These are phyloP conservation scores for Nipponacmea schrenckii DNA, from an alignment of 2,888 invertebrate species.

Conservation along the genomic window DNA sequence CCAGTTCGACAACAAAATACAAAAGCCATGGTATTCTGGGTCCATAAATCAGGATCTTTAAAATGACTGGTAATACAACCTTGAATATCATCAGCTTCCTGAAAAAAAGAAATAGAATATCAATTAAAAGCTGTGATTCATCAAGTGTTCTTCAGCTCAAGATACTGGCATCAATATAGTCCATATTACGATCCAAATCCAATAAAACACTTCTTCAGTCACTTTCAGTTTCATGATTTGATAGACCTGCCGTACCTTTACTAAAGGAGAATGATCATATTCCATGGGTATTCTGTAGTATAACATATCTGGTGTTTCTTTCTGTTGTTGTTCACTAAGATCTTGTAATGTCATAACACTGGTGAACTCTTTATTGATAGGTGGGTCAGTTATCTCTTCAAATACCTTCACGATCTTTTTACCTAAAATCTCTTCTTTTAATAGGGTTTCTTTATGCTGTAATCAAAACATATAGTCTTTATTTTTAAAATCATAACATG, in stretches of 20 bases:
- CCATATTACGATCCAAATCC: too few species aligned
- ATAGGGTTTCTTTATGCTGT: conserved; percentile 7
- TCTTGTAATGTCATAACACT: conserved; percentile 57
- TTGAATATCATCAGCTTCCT: conserved; percentile 36
- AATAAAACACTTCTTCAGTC: too few species aligned
- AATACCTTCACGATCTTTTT: conserved; percentile 48
- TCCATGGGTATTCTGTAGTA: conserved; percentile 60
- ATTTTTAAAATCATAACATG: too few species aligned
- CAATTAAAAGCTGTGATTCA: neutral
- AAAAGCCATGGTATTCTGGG: conserved; percentile 54
- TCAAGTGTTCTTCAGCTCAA: too few species aligned
- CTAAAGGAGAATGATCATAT: conserved; percentile 50
- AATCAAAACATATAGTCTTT: neutral
- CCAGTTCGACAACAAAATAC: conserved; percentile 65
- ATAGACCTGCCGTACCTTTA: too few species aligned
- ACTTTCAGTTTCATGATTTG: too few species aligned
- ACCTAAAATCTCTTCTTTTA: neutral
- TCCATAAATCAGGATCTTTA: conserved; percentile 29
- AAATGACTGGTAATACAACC: conserved; percentile 24
- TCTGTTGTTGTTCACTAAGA: conserved; percentile 52
- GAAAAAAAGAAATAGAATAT: neutral
- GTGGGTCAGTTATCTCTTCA: conserved; percentile 48
- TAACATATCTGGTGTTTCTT: conserved; percentile 53
- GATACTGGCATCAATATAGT: too few species aligned
- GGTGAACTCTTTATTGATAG: conserved; percentile 43